These are phyloP conservation scores for Himalopsyche kuldschensis DNA, from an alignment of 2,888 invertebrate genomes.

Conservation along the genomic window DNA sequence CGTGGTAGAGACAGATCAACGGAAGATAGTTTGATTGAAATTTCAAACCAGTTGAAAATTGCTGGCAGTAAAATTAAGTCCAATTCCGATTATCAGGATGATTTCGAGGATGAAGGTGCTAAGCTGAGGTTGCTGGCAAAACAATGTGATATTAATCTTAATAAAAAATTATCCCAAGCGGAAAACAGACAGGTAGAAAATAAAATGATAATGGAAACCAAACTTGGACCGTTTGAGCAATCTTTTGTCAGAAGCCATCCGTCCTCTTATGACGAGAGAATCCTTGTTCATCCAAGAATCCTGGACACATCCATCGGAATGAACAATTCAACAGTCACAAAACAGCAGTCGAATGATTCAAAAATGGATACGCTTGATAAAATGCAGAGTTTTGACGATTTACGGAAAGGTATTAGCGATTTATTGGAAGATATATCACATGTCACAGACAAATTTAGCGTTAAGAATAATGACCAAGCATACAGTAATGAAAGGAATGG, in stretches of 20 bases:
- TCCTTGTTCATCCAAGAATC: slow-evolving; percentile 27
- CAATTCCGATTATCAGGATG: slow-evolving; percentile 51
- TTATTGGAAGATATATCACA: slow-evolving; percentile 58
- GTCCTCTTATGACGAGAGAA: not conserved
- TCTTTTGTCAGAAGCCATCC: slow-evolving; percentile 30
- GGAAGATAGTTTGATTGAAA: slow-evolving; percentile 56
- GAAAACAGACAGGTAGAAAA: slow-evolving; percentile 2
- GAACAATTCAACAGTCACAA: not conserved
- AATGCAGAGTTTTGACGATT: slow-evolving; percentile 50
- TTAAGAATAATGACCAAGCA: not conserved
- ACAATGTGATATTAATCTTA: slow-evolving; percentile 31
- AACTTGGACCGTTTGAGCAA: slow-evolving; percentile 38
- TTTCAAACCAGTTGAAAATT: slow-evolving; percentile 56
- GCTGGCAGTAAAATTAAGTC: slow-evolving; percentile 57
- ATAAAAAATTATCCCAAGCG: slow-evolving; percentile 16
- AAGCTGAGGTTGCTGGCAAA: slow-evolving; percentile 42
- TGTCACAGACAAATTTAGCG: slow-evolving; percentile 49
- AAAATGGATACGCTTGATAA: slow-evolving; percentile 46
- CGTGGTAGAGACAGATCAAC: slow-evolving; percentile 42
- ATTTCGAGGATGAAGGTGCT: slow-evolving; percentile 49
- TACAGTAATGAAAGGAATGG: slow-evolving; percentile 31
- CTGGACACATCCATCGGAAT: not conserved
- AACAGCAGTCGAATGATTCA: slow-evolving; percentile 2
- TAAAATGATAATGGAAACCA: not conserved
- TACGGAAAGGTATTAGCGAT: slow-evolving; percentile 58